Base-by-base conservation (phyloP, 2,797 vertebrate species). In the Sebastes cheni region DNA sequence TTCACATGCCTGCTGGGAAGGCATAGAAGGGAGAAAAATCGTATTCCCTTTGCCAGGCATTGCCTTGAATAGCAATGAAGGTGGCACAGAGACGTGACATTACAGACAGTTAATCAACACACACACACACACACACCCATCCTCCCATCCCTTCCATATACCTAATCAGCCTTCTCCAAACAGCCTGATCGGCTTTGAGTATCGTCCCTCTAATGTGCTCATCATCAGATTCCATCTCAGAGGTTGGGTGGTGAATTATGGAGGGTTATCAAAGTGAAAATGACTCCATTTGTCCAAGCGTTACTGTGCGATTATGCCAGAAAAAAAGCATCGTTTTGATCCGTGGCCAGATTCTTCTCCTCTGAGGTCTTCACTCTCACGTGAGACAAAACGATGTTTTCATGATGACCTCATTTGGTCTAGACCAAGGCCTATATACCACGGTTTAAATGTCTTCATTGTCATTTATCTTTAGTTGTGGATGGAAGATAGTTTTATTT, bases 41-140 rank as follows among this genome's bases (percentile, higher is more conserved):
- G 8, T 79, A 75, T 85, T 89, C 75, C 59, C 70, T 80, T 30
- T 70, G 50, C 77, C 72, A 78, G 84, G 76, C 74, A 13, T 75
- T 78, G 75, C 75, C 76, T 83, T 87, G 86, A 90, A 90, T 93
- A 88, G 80, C 78, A 87, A 89, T 84, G 79, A 84, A 74, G 74
- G 73, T 60, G 85, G 80, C 59, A 72, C 34, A 62, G 85, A 72
- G 67, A 78, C 14, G 20, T 72, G 60, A 81, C 30, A 11, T 84
- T 70, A 82, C 32, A 34, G 54, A 36, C 55, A 20, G 50, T 73
- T 86, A 84, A 86, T 88, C 76, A 78, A 22, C 8, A 60, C 8
- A 4, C 56, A 64, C n/a, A n/a, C n/a, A n/a, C n/a, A n/a, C n/a
- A n/a, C 56, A 66, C 71, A n/a, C 42, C 6, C 32, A 7, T 65